Base-by-base conservation (phyloP, 1,140 invertebrate genomes). In the Temnothorax longispinosus region DNA sequence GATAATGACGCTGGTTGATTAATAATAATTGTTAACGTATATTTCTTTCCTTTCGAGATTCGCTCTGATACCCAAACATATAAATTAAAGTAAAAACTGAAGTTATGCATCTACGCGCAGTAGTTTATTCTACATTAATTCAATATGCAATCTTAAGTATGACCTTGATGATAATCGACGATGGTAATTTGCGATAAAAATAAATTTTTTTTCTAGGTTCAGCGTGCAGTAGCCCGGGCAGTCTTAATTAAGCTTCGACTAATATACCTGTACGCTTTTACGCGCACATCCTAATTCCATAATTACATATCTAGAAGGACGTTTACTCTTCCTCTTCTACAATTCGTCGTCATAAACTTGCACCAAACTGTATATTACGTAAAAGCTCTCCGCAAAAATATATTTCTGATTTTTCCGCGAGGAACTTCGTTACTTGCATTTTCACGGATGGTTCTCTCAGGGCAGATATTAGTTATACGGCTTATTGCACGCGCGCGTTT, bases 401-500 rank as follows among this genome's bases (percentile, higher is more conserved):
- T 13, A 56, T 13, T 56, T 21, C 32, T 47, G 5, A 71, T 1
- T 50, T 15, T 50, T 11, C 67, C 5, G 5, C n/a, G 21, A 3
- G n/a, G 27, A 27, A 27, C 27, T 27, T 27, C 6, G 3, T 50
- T 15, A 10, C 27, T n/a, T 4, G 52, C 15, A 2, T 38, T 21
- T 13, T 21, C 32, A 18, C 15, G 18, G 11, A 56, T 21, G 50
- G 50, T 35, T 35, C 27, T n/a, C 15, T 69, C 10, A 8, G 5
- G 5, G 2, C 52, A 15, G 27, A 74, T 21, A 75, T 74, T 75
- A 60, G 41, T 74, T 56, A 84, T 56, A 84, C 27, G 41, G 15
- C 41, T 52, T 47, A 47, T 84, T 47, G 54, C 69, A 4, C 44
- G 27, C 32, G 41, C 6, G 27, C 41, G 35, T 58, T 58, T 71